These are phyloP conservation scores for Drosophila tripunctata DNA, from an alignment of 2,888 invertebrate species.

Conservation along the genomic window DNA sequence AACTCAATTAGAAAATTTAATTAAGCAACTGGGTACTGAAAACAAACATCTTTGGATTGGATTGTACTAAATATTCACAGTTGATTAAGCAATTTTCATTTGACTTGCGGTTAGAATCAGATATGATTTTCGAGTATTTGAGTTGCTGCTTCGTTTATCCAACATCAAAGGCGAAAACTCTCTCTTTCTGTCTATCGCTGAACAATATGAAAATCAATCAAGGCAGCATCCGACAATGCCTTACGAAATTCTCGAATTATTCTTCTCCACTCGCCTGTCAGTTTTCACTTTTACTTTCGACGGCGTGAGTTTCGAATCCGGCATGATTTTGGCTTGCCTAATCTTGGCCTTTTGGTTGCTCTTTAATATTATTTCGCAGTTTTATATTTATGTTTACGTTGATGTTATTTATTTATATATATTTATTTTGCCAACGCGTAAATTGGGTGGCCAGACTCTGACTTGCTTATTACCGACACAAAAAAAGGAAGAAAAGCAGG, in stretches of 20 bases:
- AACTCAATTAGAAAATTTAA: constrained; percentile 73
- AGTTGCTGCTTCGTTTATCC: neutral
- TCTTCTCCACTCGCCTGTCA: constrained; percentile 17
- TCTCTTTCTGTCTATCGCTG: no score
- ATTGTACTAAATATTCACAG: constrained; percentile 35
- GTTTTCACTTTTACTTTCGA: constrained; percentile 38
- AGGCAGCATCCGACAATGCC: constrained; percentile 10
- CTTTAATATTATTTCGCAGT: constrained; percentile 27
- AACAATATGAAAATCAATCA: constrained; percentile 44
- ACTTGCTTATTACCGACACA: constrained; percentile 39
- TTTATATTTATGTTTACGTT: constrained; percentile 41
- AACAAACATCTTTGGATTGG: constrained; percentile 3
- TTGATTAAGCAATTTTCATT: constrained; percentile 60
- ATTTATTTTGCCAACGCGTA: constrained; percentile 24
- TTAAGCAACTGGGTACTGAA: constrained; percentile 26
- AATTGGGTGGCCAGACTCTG: constrained; percentile 11
- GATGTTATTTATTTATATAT: constrained; percentile 37
- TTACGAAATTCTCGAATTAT: constrained; percentile 23
- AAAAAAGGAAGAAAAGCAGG: no score
- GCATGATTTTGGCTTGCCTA: neutral
- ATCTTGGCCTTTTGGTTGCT: constrained; percentile 17
- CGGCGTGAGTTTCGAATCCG: constrained; percentile 24
- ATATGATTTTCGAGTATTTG: constrained; percentile 1
- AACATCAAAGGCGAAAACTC: constrained; percentile 23
- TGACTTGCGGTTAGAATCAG: constrained; percentile 28